A percentile compares a stretch with the other conserved stretches of the same genome.
Evolutionary conservation across 35 echinoderm and acorn worm genomes (phyloP).

Genomic region (Hemicentrotus pulcherrimus): DNA sequence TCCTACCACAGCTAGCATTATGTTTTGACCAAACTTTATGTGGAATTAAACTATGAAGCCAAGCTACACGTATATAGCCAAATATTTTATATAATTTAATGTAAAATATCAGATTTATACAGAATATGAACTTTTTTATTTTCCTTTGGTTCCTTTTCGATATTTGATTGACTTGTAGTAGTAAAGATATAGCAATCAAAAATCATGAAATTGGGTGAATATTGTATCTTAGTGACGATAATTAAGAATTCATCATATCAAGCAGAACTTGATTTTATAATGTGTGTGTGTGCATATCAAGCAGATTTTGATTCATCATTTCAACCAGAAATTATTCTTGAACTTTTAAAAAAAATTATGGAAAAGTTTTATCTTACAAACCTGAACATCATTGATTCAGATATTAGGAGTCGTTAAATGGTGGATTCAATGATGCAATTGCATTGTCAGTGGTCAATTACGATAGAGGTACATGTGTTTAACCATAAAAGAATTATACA

Average conservation of each 20-base stretch:
- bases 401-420: no score
- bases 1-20: neutral
- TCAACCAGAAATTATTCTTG: neutral
- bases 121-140: neutral
- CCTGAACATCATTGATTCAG: no score
- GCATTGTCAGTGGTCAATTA: no score
- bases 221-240: neutral
- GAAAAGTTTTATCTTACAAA: no score
- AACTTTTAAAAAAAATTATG: no score
- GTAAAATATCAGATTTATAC: neutral
- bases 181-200: neutral
- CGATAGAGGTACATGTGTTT: no score
- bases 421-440: no score
- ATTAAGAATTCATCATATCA: neutral
- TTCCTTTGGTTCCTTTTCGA: neutral
- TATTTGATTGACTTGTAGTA: neutral
- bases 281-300: neutral
- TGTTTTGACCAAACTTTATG: neutral
- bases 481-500: no score
- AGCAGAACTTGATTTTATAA: neutral
- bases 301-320: neutral
- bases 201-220: neutral
- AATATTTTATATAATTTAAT: neutral
- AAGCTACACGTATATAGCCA: neutral
- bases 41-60: no score